phyloP scores from a whole-genome alignment of 1,140 invertebrate species.

The Neotoxoptera formosana region DNA sequence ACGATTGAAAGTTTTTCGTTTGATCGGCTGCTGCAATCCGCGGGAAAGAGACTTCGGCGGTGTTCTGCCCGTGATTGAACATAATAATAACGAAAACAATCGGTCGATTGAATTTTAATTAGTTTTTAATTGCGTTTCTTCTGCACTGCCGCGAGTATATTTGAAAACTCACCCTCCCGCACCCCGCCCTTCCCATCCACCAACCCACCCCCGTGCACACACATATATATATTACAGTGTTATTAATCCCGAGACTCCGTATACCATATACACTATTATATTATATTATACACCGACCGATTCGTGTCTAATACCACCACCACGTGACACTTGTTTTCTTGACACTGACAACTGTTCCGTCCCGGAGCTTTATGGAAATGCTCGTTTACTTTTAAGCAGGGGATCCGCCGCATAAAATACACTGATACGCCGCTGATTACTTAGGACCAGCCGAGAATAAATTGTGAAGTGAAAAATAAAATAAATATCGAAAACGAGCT shows the following conservation, averaged over 20 bases:
- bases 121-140: conserved; percentile 58
- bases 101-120: conserved; percentile 58
- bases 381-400: neutral
- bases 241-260: conserved; percentile 14
- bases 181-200: too few relatives aligned
- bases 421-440: neutral
- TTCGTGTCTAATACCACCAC: conserved; percentile 42
- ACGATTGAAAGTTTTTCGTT: conserved; percentile 56
- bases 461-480: neutral
- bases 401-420: neutral
- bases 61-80: conserved; percentile 28
- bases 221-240: neutral
- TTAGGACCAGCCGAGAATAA: neutral
- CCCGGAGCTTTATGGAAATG: neutral
- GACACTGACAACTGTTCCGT: conserved; percentile 43
- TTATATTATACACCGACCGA: neutral
- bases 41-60: conserved; percentile 19
- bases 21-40: conserved; percentile 34
- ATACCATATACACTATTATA: too few relatives aligned
- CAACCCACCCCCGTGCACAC: too few relatives aligned
- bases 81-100: conserved; percentile 52
- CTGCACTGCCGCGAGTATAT: conserved; percentile 37
- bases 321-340: conserved; percentile 44
- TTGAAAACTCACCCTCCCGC: neutral
- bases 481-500: neutral